Base-by-base conservation (phyloP, 2,113 vertebrate genomes). In the Sander lucioperca region DNA sequence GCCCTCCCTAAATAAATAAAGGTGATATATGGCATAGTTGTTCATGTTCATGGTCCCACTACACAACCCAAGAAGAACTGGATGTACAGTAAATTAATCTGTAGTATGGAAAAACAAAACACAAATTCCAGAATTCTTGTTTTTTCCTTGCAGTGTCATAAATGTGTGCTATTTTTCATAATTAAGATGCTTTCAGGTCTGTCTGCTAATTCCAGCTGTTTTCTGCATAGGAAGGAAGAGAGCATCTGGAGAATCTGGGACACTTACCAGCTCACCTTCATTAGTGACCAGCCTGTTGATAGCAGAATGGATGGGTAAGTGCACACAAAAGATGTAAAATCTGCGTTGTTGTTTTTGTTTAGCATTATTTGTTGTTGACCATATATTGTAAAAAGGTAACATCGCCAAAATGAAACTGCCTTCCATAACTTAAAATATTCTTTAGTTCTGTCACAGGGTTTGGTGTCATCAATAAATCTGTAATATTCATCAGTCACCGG, bases 271-370 rank as follows among this genome's bases (percentile, higher is more conserved):
- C 65, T 53, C 14, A 54, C 10, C 53, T 73, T 61, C 70, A 68
- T 71, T n/a, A 48, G 23, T 59, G 56, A 50, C 56, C 59, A 19
- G 4, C 12, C 33, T 13, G 19, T 9, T 72, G 5, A n/a, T 2
- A 45, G 33, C 58, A 89, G 71, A 70, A 93, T 93, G 91, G 84
- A 88, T 5, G 19, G 62, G 91, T 91, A 78, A 86, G 90, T 87
- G 63, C 63, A 62, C 74, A 68, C 21, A 47, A 30, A 6, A 27
- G 3, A 48, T 23, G 23, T 30, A 13, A 61, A 15, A n/a, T 30
- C 3, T 23, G 48, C 48, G 19, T 10, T 43, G 39, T 43, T 11
- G 9, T 9, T 71, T 39, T 12, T 51, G 30, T 21, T 27, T 23
- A 47, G 45, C 1, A 5, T 25, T 23, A 25, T 65, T 11, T 51